Conservation (phyloP, 2,888 invertebrate genomes). For the Leptopilina myrica region DNA sequence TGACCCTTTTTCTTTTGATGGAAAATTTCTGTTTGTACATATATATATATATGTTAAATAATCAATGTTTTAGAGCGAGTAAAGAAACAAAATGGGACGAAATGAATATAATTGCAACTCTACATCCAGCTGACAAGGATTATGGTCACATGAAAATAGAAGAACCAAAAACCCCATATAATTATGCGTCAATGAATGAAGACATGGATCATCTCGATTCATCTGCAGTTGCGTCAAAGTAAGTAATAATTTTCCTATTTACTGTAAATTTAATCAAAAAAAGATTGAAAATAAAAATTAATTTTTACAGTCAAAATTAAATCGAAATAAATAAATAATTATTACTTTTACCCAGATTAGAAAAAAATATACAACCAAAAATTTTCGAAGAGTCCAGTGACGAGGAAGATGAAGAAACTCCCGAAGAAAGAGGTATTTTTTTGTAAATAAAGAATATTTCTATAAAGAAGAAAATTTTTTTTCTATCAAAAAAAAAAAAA, state of each 20-base stretch:
- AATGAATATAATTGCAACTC: constrained; percentile 98
- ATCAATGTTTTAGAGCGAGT: constrained; percentile 64
- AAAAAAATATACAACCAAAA: constrained; percentile 76
- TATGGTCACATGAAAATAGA: constrained; percentile 99
- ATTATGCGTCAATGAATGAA: constrained; percentile 79
- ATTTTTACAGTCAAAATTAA: too few relatives aligned
- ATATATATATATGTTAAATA: constrained; percentile 35
- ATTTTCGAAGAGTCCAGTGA: constrained; percentile 75
- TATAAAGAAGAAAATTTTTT: too few relatives aligned
- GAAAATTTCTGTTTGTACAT: neutral
- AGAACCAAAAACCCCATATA: constrained; percentile 97
- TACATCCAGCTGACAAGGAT: constrained; percentile 98
- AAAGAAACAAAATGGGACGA: constrained; percentile 95
- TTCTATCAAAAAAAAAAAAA: too few relatives aligned
- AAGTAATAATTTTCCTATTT: constrained; percentile 59
- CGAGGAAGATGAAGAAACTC: constrained; percentile 76
- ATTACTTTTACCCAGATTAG: constrained; percentile 67
- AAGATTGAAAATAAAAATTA: too few relatives aligned
- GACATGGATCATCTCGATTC: constrained; percentile 83
- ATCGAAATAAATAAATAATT: too few relatives aligned
- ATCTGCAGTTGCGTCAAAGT: constrained; percentile 87
- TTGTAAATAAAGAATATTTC: neutral
- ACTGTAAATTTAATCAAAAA: neutral
- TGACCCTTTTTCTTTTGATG: too few relatives aligned
- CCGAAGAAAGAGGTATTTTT: constrained; percentile 77